Conservation (phyloP, 2,797 vertebrate genomes). For the Sebastes oblongus region DNA sequence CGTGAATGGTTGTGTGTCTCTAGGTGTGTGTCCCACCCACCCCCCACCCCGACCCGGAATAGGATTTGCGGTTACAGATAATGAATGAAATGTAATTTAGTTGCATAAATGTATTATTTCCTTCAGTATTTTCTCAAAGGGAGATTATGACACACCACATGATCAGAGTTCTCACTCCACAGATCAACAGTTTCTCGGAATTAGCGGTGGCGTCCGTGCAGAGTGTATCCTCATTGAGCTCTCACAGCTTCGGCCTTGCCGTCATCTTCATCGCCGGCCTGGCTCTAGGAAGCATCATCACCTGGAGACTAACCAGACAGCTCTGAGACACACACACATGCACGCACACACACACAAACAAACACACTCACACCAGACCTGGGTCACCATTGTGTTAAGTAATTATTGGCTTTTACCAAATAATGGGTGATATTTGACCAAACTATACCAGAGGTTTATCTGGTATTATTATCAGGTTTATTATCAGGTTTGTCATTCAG, state of each 20-base stretch:
- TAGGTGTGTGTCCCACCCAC: no score
- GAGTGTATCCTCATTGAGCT: conserved; percentile 22
- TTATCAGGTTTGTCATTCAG: not conserved
- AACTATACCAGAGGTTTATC: not conserved
- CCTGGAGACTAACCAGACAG: conserved; percentile 47
- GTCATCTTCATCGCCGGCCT: conserved; percentile 54
- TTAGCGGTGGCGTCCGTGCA: conserved; percentile 53
- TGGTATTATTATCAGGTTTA: not conserved
- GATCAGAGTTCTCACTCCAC: not conserved
- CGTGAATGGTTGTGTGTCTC: no score
- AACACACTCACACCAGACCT: not conserved
- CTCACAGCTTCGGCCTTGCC: not conserved
- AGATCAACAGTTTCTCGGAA: conserved; percentile 77
- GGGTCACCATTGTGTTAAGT: not conserved
- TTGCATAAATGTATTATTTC: not conserved
- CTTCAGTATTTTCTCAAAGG: not conserved
- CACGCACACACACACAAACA: not conserved
- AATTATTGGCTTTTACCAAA: not conserved
- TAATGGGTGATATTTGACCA: not conserved
- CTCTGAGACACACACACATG: conserved; percentile 12
- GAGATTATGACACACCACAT: not conserved
- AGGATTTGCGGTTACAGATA: no score
- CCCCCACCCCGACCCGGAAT: no score
- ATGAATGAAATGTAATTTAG: no score
- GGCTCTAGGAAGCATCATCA: conserved; percentile 53